Evolutionary conservation across 1,140 invertebrate species (phyloP).

Genomic region (Euura lappo): DNA sequence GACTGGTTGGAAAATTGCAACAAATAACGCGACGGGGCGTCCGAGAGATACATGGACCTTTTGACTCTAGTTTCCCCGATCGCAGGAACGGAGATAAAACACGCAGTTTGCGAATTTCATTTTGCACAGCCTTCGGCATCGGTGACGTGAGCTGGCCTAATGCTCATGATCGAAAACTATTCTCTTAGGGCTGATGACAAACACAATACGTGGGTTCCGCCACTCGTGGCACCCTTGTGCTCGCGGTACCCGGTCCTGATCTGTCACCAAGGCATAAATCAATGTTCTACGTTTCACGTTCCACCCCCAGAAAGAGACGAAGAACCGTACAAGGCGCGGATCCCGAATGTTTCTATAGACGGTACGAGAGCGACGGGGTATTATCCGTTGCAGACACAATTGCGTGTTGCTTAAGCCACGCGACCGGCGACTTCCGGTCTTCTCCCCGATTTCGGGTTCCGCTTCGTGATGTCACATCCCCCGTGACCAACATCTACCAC

Average conservation of each 20-base stretch:
- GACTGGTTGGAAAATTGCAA: slow-evolving; percentile 7
- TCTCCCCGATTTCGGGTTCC: slow-evolving; percentile 37
- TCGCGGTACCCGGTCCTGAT: slow-evolving; percentile 31
- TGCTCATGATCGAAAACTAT: background rate
- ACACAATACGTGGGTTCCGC: background rate
- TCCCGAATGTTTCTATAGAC: slow-evolving; percentile 11
- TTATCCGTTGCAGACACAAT: slow-evolving; percentile 46
- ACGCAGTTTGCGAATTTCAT: too few relatives aligned
- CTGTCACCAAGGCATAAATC: slow-evolving; percentile 52
- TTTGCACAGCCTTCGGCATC: too few relatives aligned
- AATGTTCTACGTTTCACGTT: slow-evolving; percentile 37
- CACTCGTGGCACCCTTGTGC: background rate
- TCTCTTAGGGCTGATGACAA: background rate
- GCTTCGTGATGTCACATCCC: slow-evolving; percentile 38
- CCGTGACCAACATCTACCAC: slow-evolving; percentile 17
- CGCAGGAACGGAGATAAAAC: too few relatives aligned
- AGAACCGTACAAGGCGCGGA: background rate
- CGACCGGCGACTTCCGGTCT: slow-evolving; percentile 51
- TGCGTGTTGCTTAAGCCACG: slow-evolving; percentile 57
- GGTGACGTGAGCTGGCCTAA: background rate
- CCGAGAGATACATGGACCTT: background rate
- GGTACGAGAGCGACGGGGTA: slow-evolving; percentile 14
- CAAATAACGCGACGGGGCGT: background rate
- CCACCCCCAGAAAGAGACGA: slow-evolving; percentile 29
- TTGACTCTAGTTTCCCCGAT: too few relatives aligned